Base-by-base conservation (phyloP, 2,888 invertebrate genomes). In the Nomada hirtipes region DNA sequence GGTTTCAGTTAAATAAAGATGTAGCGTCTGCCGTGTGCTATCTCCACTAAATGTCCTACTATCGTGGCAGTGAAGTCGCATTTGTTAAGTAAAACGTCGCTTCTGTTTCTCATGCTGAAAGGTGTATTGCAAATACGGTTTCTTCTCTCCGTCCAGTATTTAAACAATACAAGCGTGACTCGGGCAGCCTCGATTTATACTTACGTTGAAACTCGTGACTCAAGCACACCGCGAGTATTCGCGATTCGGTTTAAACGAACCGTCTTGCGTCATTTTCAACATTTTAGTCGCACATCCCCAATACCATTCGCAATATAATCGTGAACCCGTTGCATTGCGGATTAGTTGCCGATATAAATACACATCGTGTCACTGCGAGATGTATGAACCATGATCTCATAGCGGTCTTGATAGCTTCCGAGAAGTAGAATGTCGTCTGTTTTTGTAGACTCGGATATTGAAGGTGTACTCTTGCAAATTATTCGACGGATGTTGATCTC, bases 1-100 rank as follows among this genome's bases (percentile, higher is more conserved):
- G 44, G 57, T 79, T 76, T 29, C 55, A 47, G 61, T 68, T 79
- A 85, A 87, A 82, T 78, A 78, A 85, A 87, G 78, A 84, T 42
- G 20, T 55, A 18, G 2, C 74, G 52, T 57, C 60, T 65, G 52
- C 74, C 63, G 36, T n/a, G 53, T 53, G 53, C 63, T 55, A 70
- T 63, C 79, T 65, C 60, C 18, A 76, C 26, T 3, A 47, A 47
- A 60, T 70, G 36, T 20, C 57, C 20, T 4, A 26, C 29, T 63
- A 47, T 76, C 73, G 59, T 26, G 36, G 13, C 55, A 64, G n/a
- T n/a, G n/a, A 53, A 61, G 36, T 26, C 15, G 7, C 23, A 47
- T 15, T 26, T 29, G 13, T 7, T 7, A 7, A 36, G 36, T 7
- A 7, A 36, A 4, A 47, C 47, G 13, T 47, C 47, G 47, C 47